phyloP scores from a whole-genome alignment of 23 tunicate genomes.

The Trididemnum miniatum region DNA sequence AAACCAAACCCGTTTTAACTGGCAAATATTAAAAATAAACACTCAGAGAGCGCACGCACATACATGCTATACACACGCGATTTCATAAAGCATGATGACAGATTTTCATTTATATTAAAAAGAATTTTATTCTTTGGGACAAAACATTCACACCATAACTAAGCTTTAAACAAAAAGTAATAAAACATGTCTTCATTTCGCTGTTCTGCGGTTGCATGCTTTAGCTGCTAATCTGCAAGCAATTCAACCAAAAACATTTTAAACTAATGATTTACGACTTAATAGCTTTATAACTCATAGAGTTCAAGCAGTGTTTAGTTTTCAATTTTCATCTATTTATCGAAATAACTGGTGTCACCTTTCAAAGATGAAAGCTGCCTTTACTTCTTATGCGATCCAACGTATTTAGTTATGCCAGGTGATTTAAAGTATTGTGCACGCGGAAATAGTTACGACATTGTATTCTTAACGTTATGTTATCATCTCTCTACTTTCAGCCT shows the following conservation, averaged over 20 bases:
- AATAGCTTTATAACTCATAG: neutral
- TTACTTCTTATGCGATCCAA: too few species aligned
- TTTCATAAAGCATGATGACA: neutral
- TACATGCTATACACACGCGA: neutral
- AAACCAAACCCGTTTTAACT: neutral
- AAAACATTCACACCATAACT: too few species aligned
- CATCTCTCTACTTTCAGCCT: neutral
- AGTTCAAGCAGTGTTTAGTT: neutral
- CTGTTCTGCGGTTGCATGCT: too few species aligned
- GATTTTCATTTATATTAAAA: too few species aligned
- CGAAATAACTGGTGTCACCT: neutral
- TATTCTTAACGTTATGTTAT: neutral
- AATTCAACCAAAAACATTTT: neutral
- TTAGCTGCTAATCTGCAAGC: neutral
- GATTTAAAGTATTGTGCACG: too few species aligned
- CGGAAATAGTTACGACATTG: too few species aligned
- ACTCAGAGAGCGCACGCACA: neutral
- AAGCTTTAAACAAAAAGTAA: too few species aligned
- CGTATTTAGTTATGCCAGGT: too few species aligned
- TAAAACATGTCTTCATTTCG: too few species aligned
- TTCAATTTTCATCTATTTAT: neutral
- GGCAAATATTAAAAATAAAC: neutral
- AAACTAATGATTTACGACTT: neutral
- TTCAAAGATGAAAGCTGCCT: neutral
- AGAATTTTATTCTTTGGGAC: too few species aligned